Evolutionary conservation across 1,140 invertebrate species (phyloP), one percentile per base, ranked within the genome.

Genomic region (Littorina saxatilis): DNA sequence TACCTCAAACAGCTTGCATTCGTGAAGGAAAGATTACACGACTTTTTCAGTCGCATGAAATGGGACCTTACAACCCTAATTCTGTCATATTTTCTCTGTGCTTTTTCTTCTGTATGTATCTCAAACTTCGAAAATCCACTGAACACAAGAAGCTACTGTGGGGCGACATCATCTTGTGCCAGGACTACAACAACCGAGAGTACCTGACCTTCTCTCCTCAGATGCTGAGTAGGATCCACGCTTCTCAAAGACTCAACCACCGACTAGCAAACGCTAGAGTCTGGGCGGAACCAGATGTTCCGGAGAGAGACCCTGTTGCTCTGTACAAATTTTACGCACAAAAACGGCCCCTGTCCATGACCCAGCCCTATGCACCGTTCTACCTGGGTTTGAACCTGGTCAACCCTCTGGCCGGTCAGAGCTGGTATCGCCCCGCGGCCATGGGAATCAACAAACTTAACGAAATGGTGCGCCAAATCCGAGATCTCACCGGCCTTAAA

Each of bases 371-470:
- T 52, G 85, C 87, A 13, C 89, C 89, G 40, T 90, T 90, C 63
- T 90, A 90, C 78, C 80, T 90, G 0, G 89, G 89, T 15, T 84
- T 90, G 0, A 88, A 87, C 13, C 47, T 83, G 2, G 73, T 87
- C 39, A 83, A 87, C 37, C 87, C 89, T 4, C 68, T 81, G n/a
- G 85, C 83, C 0, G 80, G 86, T 32, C 88, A 90, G 61, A 74
- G 84, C 11, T 90, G 89, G 89, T 90, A 89, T 76, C 81, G 87
- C n/a, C 84, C 88, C 17, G 83, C 86, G 27, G 88, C 89, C 15
- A 89, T 90, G 87, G 89, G 89, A 13, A 89, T 90, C 27, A 90
- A 90, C 68, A 90, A 89, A 75, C 83, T 90, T 0, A 89, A 88
- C 78, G 89, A 90, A 81, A 84, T 90, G 80, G 89, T 90, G 35